A percentile compares a stretch with the other conserved stretches of the same genome.
These are phyloP conservation scores for Boloria euphrosyne DNA, from an alignment of 2,888 invertebrate species.

Conservation along the genomic window DNA sequence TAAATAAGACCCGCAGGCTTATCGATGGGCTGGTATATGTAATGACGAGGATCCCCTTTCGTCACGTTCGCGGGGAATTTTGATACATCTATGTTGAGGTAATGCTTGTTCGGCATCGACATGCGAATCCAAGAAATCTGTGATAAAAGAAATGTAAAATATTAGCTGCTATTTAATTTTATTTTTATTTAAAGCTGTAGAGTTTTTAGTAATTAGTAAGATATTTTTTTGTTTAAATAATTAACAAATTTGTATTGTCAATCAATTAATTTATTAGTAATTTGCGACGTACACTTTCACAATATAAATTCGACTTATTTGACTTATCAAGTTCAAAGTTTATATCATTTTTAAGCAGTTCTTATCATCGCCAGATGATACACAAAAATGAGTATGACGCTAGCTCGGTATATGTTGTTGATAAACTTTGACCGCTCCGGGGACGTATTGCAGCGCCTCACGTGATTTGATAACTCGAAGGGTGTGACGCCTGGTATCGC, in stretches of 20 bases:
- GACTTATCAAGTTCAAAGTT: conserved; percentile 9
- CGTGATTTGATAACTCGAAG: conserved; percentile 37
- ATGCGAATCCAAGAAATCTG: conserved; percentile 87
- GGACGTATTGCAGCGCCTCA: conserved; percentile 35
- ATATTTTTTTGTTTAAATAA: neutral
- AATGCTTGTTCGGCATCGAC: conserved; percentile 92
- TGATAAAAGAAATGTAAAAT: conserved; percentile 11
- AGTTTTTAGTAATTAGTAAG: neutral
- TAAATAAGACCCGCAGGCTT: conserved; percentile 90
- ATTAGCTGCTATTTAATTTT: neutral
- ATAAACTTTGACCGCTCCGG: conserved; percentile 42
- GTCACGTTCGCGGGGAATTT: conserved; percentile 86
- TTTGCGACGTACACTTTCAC: too few relatives aligned
- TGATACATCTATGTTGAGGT: conserved; percentile 88
- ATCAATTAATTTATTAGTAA: too few relatives aligned
- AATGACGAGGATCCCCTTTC: conserved; percentile 84
- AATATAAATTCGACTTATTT: too few relatives aligned
- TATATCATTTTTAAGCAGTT: conserved; percentile 14
- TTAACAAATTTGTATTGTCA: neutral
- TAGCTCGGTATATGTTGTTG: conserved; percentile 28
- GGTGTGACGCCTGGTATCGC: conserved; percentile 29
- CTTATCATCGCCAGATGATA: conserved; percentile 24
- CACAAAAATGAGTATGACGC: conserved; percentile 32
- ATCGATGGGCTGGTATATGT: conserved; percentile 89
- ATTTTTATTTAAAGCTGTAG: too few relatives aligned